Conservation (phyloP, 2,113 vertebrate genomes). For the Embiotoca jacksoni region DNA sequence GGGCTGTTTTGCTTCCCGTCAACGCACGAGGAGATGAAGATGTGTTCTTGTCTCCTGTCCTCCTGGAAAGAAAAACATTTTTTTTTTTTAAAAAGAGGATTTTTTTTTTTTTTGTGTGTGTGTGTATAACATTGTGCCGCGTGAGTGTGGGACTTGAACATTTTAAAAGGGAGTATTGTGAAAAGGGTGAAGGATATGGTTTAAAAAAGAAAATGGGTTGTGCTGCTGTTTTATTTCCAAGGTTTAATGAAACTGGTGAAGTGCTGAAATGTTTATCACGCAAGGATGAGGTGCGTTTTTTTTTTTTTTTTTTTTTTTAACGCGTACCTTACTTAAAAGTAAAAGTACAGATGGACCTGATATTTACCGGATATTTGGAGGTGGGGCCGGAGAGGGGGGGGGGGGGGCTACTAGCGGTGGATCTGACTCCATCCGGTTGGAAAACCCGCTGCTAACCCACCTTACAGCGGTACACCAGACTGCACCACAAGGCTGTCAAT, state of each 20-base stretch:
- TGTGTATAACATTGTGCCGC: not conserved
- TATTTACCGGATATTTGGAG: no score
- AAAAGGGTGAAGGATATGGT: slow-evolving; percentile 12
- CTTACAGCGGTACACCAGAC: no score
- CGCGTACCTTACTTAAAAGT: no score
- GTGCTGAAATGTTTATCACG: not conserved
- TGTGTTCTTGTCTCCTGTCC: slow-evolving; percentile 21
- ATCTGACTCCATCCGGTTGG: no score
- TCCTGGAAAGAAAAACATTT: slow-evolving; percentile 12
- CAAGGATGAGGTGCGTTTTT: no score
- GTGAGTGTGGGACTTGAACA: slow-evolving; percentile 9
- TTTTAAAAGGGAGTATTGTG: slow-evolving; percentile 11
- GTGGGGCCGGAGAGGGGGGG: no score
- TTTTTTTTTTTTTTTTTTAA: no score
- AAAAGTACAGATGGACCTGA: no score
- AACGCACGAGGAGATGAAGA: slow-evolving; percentile 23
- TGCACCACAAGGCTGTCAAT: no score
- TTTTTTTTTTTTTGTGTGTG: not conserved
- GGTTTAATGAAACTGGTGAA: not conserved
- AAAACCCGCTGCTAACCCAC: no score
- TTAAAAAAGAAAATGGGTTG: not conserved
- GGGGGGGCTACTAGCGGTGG: no score
- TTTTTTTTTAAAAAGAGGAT: not conserved
- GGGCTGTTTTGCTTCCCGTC: slow-evolving; percentile 13
- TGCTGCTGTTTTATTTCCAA: no score